These are phyloP conservation scores for Atherinomorus stipes DNA, from an alignment of 2,113 vertebrate genomes.

Conservation along the genomic window DNA sequence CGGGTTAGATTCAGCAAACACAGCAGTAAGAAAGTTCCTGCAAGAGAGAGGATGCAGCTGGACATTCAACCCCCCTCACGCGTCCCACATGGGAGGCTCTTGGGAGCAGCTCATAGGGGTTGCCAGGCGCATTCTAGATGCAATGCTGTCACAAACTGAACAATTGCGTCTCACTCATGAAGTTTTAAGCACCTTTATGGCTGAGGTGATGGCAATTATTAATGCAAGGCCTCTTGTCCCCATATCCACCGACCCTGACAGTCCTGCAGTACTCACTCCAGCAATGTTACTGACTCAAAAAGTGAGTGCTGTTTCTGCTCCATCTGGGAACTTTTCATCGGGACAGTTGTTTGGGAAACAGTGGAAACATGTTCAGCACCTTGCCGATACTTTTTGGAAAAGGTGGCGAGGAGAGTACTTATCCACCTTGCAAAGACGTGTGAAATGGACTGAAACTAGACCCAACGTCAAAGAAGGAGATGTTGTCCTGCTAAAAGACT, in stretches of 20 bases:
- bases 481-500: neutral
- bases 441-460: neutral
- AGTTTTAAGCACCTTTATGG: neutral
- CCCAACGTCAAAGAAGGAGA: neutral
- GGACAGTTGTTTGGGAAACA: neutral
- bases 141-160: no score
- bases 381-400: neutral
- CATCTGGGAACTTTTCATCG: neutral
- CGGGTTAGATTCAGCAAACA: no score
- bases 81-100: no score
- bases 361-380: slow-evolving; percentile 1
- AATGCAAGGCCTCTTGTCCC: neutral
- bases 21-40: no score
- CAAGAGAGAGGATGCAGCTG: no score
- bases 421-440: neutral
- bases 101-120: no score
- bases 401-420: neutral
- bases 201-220: slow-evolving; percentile 7
- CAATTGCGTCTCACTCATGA: slow-evolving; percentile 3
- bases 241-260: neutral
- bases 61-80: no score
- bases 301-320: neutral
- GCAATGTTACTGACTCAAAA: neutral
- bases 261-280: slow-evolving; percentile 1
- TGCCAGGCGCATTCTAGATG: no score